Conservation (phyloP, 2,113 vertebrate genomes). For the Rhinoptilus africanus region DNA sequence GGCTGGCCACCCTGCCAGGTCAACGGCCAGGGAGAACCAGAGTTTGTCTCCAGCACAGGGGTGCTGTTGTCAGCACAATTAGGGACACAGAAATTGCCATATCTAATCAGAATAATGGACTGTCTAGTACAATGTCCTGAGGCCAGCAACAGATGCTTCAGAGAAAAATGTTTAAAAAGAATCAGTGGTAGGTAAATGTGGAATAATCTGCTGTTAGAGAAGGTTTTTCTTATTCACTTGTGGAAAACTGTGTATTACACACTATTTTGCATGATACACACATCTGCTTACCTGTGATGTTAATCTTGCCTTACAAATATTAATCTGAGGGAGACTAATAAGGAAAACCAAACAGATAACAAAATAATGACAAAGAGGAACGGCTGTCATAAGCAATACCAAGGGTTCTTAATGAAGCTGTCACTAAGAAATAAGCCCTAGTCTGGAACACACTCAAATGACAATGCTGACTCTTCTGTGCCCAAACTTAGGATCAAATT, state of each 20-base stretch:
- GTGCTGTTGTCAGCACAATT: not conserved
- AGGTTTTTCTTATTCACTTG: not conserved
- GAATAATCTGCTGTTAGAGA: not conserved
- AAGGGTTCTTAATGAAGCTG: not conserved
- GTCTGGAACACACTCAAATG: accelerated
- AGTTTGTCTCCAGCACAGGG: not conserved
- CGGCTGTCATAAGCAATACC: not conserved
- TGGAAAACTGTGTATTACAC: not conserved
- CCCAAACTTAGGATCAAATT: not conserved
- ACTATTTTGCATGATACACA: not conserved
- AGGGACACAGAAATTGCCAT: not conserved
- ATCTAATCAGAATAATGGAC: not conserved
- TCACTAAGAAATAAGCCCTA: not conserved
- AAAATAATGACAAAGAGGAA: not conserved
- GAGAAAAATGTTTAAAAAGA: not conserved
- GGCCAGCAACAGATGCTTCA: not conserved
- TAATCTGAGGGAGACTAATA: not conserved
- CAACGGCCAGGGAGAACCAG: not conserved
- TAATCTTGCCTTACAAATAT: not conserved
- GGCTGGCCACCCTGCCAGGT: not conserved
- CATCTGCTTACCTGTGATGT: not conserved
- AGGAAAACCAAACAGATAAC: not conserved
- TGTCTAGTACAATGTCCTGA: not conserved
- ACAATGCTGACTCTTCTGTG: not conserved
- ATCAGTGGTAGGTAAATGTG: not conserved